These are phyloP conservation scores for Micromys minutus DNA, from an alignment of 2,113 vertebrate genomes.

Conservation along the genomic window DNA sequence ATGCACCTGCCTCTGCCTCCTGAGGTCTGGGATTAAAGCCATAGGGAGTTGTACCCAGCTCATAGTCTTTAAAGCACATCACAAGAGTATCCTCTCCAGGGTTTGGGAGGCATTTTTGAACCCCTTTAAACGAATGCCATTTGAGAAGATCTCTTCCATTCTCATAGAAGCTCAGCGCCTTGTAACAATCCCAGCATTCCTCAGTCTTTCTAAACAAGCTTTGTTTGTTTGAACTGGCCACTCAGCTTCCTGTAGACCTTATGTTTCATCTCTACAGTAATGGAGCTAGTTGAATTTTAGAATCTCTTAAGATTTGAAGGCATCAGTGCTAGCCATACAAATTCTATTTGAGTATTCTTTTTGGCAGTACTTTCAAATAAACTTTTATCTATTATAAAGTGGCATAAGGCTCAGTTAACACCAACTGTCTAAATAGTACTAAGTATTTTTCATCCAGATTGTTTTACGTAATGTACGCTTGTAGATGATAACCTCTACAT, in stretches of 20 bases:
- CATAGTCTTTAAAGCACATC: neutral
- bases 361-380: conserved; percentile 30
- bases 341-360: neutral
- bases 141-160: neutral
- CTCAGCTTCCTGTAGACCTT: neutral
- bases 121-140: neutral
- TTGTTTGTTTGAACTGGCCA: neutral
- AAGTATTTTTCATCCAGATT: neutral
- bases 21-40: neutral
- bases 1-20: neutral
- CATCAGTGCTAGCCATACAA: neutral
- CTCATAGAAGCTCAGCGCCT: neutral
- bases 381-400: neutral
- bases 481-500: neutral
- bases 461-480: neutral
- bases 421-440: neutral
- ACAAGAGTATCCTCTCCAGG: neutral
- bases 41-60: neutral
- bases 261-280: neutral
- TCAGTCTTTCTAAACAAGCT: neutral
- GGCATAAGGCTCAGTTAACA: neutral
- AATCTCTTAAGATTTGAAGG: neutral
- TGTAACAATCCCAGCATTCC: neutral
- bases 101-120: neutral
- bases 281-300: conserved; percentile 2